Evolutionary conservation across 2,888 invertebrate genomes (phyloP).

Genomic region (Drosophila emarginata): DNA sequence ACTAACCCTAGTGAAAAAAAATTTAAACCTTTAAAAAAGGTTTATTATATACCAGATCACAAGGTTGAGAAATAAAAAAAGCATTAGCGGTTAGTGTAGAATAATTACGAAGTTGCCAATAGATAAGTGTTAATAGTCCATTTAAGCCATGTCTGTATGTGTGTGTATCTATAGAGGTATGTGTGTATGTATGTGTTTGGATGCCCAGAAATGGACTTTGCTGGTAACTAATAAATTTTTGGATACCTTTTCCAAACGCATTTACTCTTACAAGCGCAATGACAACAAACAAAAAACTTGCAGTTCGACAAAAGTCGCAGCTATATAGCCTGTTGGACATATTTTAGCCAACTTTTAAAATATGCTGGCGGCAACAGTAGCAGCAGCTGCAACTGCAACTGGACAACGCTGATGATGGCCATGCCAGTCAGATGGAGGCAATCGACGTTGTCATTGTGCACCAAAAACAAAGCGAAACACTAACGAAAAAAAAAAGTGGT

Average conservation of each 20-base stretch:
- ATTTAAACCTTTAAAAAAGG: too few relatives aligned
- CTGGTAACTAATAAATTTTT: background rate
- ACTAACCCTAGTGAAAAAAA: background rate
- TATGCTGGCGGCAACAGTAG: constrained; percentile 53
- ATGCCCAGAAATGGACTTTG: constrained; percentile 12
- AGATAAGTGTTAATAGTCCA: background rate
- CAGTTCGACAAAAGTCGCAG: constrained; percentile 36
- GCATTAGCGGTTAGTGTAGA: background rate
- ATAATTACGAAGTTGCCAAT: background rate
- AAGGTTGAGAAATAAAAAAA: too few relatives aligned
- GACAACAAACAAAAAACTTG: constrained; percentile 8
- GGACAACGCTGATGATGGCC: constrained; percentile 58
- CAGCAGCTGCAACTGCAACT: constrained; percentile 45
- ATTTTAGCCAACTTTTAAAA: constrained; percentile 73
- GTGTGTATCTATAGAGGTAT: background rate
- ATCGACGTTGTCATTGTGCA: constrained; percentile 28
- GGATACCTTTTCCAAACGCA: constrained; percentile 9
- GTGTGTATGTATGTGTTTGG: background rate
- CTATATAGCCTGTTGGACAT: constrained; percentile 58
- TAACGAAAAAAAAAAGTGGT: constrained; percentile 69
- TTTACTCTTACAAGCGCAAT: background rate
- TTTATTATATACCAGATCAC: too few relatives aligned
- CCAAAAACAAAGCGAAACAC: constrained; percentile 37
- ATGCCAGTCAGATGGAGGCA: constrained; percentile 49
- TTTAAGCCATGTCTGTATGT: background rate